These are phyloP conservation scores for Callipepla squamata DNA, from an alignment of 2,113 vertebrate species.

Conservation along the genomic window DNA sequence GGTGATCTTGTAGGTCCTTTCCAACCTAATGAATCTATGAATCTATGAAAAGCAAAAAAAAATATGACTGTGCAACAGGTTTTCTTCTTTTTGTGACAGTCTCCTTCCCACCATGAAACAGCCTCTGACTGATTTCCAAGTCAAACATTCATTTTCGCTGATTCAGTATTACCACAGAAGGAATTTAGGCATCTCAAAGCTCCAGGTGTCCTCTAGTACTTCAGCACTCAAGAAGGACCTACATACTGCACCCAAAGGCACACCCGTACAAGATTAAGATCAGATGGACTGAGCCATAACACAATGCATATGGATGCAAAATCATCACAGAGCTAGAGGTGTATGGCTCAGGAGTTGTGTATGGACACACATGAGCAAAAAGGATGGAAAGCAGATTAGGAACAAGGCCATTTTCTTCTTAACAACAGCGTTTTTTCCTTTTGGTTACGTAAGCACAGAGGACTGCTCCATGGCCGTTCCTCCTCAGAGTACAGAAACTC, in stretches of 20 bases:
- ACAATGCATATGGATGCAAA: not conserved
- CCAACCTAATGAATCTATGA: too few species aligned
- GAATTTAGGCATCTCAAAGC: not conserved
- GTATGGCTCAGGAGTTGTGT: not conserved
- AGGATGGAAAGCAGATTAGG: not conserved
- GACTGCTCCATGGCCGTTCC: not conserved
- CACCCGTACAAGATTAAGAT: not conserved
- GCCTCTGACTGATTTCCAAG: not conserved
- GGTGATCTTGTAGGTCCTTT: too few species aligned
- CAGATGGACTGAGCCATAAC: not conserved
- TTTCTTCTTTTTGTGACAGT: not conserved
- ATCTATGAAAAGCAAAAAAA: too few species aligned
- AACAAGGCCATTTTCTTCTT: not conserved
- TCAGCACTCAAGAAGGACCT: not conserved
- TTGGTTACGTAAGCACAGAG: not conserved
- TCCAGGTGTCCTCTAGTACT: not conserved
- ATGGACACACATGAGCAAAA: not conserved
- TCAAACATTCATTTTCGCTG: not conserved
- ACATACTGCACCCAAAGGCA: fast-evolving
- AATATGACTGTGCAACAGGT: not conserved
- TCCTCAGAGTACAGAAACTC: not conserved
- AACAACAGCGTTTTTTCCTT: not conserved
- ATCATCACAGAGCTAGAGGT: not conserved
- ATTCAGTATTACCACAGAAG: not conserved
- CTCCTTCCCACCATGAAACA: not conserved